Percentiles rank a stretch among this genome's conserved stretches.
These are phyloP conservation scores for Morpho helenor DNA, from an alignment of 2,888 invertebrate genomes.

Conservation along the genomic window DNA sequence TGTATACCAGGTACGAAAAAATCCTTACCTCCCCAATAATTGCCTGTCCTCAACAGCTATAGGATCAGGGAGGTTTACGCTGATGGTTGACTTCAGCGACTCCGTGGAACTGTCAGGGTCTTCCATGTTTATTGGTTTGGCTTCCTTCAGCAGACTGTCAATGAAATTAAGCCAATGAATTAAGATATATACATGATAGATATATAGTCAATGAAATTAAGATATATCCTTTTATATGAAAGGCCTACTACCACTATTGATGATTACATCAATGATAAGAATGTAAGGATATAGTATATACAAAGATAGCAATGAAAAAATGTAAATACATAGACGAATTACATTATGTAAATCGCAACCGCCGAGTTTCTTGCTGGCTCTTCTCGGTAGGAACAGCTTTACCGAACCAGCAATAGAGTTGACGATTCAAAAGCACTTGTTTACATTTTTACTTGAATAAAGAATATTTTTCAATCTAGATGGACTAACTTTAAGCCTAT, in stretches of 20 bases:
- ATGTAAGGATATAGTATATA: too few species aligned
- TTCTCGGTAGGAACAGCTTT: neutral
- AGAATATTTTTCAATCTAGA: neutral
- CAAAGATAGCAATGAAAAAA: too few species aligned
- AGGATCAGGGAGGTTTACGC: slow-evolving; percentile 76
- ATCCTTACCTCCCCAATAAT: slow-evolving; percentile 82
- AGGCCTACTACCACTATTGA: too few species aligned
- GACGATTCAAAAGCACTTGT: too few species aligned
- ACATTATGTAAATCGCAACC: too few species aligned
- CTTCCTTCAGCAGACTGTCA: slow-evolving; percentile 92
- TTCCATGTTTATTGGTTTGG: slow-evolving; percentile 88
- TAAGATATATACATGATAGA: too few species aligned
- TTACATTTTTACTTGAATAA: slow-evolving; percentile 1
- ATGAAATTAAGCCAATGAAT: too few species aligned
- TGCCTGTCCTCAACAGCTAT: slow-evolving; percentile 92
- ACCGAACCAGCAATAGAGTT: neutral
- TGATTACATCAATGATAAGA: too few species aligned
- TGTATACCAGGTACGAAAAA: neutral
- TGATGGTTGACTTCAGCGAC: slow-evolving; percentile 61
- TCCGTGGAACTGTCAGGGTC: slow-evolving; percentile 66
- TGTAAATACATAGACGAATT: too few species aligned
- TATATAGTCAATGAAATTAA: slow-evolving; percentile 5
- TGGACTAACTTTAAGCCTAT: too few species aligned
- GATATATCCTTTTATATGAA: too few species aligned
- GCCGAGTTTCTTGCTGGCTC: too few species aligned